Evolutionary conservation across 2,888 invertebrate species (phyloP), one percentile per base, ranked within the genome.

Genomic region (Onthophagus sagittarius): DNA sequence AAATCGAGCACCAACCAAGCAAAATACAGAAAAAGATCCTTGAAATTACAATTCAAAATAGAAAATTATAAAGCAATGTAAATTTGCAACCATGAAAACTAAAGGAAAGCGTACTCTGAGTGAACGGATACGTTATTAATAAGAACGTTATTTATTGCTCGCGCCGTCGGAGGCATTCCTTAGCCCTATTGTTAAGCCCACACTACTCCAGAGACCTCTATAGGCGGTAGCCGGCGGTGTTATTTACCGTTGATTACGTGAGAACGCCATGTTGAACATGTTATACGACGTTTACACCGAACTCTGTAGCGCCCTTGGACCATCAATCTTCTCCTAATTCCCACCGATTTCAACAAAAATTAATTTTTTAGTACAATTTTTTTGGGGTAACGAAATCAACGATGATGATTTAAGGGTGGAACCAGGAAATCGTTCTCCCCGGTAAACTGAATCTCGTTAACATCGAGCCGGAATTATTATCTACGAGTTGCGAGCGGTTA

Each of bases 361-460:
- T 53, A 4, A 53, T 2, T 11, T 11, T 53, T 53, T 11, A 7
- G 1, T 11, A 7, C 39, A 7, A 53, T 53, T 4, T 53, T 31
- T 67, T 23, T 9, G 23, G 67, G 67, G n/a, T 67, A n/a, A 23
- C 31, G 67, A 67, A 32, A 23, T n/a, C 67, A 32, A 31, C 32
- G 11, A 67, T 67, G 67, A 67, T 67, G 67, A 67, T 67, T 67
- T 67, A 67, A 23, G 23, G 67, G 39, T 23, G 31, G 7, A n/a
- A n/a, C 23, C 67, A 23, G 32, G 23, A 67, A 67, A 32, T 13
- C 67, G 67, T 32, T 31, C 32, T 32, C 31, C 67, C 32, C n/a
- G 31, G 31, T 31, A 63, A 67, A 67, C 67, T 67, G 67, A 67
- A 67, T 67, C 67, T 67, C 67, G 67, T 67, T 67, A 67, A 67